Evolutionary conservation across 1,140 invertebrate species (phyloP), one percentile per base, ranked within the genome.

Genomic region (Laupala kohalensis): DNA sequence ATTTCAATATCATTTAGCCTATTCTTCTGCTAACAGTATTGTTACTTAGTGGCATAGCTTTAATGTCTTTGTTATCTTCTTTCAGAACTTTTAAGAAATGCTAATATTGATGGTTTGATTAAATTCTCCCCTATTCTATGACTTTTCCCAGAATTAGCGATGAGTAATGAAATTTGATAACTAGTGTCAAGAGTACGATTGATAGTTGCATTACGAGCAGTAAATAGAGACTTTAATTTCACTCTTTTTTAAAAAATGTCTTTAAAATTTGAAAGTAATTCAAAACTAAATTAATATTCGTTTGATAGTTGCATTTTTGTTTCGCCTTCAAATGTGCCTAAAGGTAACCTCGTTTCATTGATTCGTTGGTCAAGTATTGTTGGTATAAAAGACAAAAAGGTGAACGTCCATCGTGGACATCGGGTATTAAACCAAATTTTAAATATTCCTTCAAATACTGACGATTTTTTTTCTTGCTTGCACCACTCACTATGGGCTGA

Each of bases 81-180:
- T 37, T 30, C 74, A 69, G n/a, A 74, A 77, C 74, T 75, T 75
- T 74, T 74, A 74, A 75, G 68, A 75, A 76, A 75, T 75, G 67
- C 68, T 74, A 70, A 75, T 74, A 75, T 71, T 72, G 66, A 65
- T 65, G 64, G 63, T 67, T n/a, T n/a, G n/a, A n/a, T n/a, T n/a
- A n/a, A n/a, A n/a, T n/a, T n/a, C 73, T 74, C 74, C 27, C 72
- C 63, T 71, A 67, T 28, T 67, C 53, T 72, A 69, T 72, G 67
- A 72, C 25, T 72, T 27, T 72, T 72, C 26, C 67, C 72, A 69
- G 71, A 69, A 66, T 69, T 73, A 72, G 37, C 64, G 64, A 65
- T 65, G 25, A 65, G 64, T 65, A 65, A 65, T 6, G 30, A 37
- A 65, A 65, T 6, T 65, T 65, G 64, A 65, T 65, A 65, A 65